Evolutionary conservation across 2,113 vertebrate genomes (phyloP).

Genomic region (Microcebus griseorufus): DNA sequence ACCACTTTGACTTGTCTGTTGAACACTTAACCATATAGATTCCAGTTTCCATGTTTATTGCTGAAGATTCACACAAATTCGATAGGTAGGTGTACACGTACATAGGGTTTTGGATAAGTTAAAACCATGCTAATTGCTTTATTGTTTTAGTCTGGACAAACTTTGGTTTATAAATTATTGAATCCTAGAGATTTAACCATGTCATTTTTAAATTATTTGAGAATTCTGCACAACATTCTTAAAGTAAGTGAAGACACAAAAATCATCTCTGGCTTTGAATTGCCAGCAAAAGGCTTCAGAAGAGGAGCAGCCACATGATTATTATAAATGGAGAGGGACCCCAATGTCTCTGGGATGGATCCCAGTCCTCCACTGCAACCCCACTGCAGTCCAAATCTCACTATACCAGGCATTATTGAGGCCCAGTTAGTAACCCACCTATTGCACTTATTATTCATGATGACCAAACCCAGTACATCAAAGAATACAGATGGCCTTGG

Average conservation of each 20-base stretch:
- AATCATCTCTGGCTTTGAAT: neutral
- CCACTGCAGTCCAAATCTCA: neutral
- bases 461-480: conserved; percentile 22
- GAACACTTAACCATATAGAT: neutral
- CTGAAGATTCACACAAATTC: neutral
- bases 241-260: neutral
- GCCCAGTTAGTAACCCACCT: neutral
- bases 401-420: neutral
- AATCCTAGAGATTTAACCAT: neutral
- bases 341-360: neutral
- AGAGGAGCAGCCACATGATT: neutral
- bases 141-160: neutral
- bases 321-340: neutral
- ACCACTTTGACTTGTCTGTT: neutral
- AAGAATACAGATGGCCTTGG: conserved; percentile 61
- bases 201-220: conserved; percentile 26
- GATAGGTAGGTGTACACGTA: neutral
- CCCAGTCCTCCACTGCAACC: neutral
- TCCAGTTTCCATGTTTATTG: neutral
- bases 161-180: neutral
- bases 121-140: neutral
- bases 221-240: neutral
- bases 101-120: neutral
- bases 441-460: neutral
- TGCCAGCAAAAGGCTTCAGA: neutral